Percentiles rank a stretch among this genome's conserved stretches.
Conservation (phyloP, 1,140 invertebrate species). For the Calosoma granatense region DNA sequence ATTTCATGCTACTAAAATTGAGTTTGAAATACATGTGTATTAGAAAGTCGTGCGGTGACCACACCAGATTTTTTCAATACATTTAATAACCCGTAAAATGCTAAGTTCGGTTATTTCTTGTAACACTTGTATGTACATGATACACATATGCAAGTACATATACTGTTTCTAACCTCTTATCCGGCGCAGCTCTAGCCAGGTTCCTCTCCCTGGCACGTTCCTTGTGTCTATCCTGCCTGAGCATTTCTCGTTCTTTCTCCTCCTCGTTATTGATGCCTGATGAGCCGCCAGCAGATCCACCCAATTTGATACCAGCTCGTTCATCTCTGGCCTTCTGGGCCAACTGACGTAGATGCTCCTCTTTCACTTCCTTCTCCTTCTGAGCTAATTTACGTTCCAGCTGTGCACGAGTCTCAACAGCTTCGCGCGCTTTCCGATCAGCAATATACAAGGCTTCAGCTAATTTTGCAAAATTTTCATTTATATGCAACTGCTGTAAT, state of each 20-base stretch:
- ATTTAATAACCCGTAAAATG: no score
- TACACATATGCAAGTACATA: no score
- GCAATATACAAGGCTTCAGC: slow-evolving; percentile 97
- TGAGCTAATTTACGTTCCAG: slow-evolving; percentile 94
- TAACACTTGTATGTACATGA: no score
- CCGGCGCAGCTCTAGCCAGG: slow-evolving; percentile 84
- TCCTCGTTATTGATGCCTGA: slow-evolving; percentile 46
- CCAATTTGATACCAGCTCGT: slow-evolving; percentile 67
- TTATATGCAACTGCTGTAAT: slow-evolving; percentile 93
- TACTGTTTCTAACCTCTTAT: slow-evolving; percentile 63
- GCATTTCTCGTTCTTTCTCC: slow-evolving; percentile 76
- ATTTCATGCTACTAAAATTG: no score
- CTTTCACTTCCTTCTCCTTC: slow-evolving; percentile 98
- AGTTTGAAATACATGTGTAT: no score
- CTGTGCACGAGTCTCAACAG: slow-evolving; percentile 92
- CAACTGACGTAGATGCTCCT: slow-evolving; percentile 84
- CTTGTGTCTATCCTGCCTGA: slow-evolving; percentile 82
- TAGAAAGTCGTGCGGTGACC: no score
- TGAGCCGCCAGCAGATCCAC: slow-evolving; percentile 29
- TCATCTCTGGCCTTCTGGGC: slow-evolving; percentile 95
- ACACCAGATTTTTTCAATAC: no score
- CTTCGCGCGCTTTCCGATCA: slow-evolving; percentile 93
- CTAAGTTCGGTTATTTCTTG: no score
- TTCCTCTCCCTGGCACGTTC: slow-evolving; percentile 89
- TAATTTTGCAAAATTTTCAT: slow-evolving; percentile 98